These are phyloP conservation scores for Ceratina australensis DNA, from an alignment of 1,140 invertebrate species.

Conservation along the genomic window DNA sequence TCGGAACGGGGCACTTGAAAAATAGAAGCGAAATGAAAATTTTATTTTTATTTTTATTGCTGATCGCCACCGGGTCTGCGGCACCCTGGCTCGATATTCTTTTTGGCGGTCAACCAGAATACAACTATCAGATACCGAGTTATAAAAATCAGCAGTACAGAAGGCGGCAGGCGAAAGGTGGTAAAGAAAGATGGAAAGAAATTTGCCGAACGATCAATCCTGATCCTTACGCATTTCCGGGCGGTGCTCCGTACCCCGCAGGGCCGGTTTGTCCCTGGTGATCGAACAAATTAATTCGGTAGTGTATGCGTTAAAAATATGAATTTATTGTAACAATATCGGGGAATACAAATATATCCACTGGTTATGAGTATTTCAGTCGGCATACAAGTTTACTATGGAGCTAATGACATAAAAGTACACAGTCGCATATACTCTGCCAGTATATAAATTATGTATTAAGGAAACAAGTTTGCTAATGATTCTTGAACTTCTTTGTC, in stretches of 20 bases:
- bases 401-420: conserved; percentile 51
- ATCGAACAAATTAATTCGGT: neutral
- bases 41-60: conserved; percentile 62
- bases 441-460: conserved; percentile 43
- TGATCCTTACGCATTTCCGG: conserved; percentile 73
- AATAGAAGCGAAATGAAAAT: conserved; percentile 56
- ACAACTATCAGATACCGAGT: conserved; percentile 21
- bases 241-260: conserved; percentile 68
- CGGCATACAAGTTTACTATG: conserved; percentile 50
- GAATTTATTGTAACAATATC: conserved; percentile 70
- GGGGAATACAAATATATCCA: conserved; percentile 54
- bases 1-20: neutral
- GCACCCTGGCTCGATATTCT: conserved; percentile 71
- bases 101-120: conserved; percentile 52
- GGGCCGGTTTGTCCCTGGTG: conserved; percentile 72
- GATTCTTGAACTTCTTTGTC: conserved; percentile 5
- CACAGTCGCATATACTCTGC: conserved; percentile 13
- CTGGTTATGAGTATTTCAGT: conserved; percentile 64
- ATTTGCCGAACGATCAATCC: conserved; percentile 76
- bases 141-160: conserved; percentile 30
- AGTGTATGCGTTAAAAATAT: conserved; percentile 61
- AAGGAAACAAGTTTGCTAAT: conserved; percentile 17
- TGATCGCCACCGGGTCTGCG: conserved; percentile 52
- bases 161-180: conserved; percentile 61
- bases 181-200: conserved; percentile 75